Conservation (phyloP, 1,140 invertebrate species). For the Lucilia sericata region DNA sequence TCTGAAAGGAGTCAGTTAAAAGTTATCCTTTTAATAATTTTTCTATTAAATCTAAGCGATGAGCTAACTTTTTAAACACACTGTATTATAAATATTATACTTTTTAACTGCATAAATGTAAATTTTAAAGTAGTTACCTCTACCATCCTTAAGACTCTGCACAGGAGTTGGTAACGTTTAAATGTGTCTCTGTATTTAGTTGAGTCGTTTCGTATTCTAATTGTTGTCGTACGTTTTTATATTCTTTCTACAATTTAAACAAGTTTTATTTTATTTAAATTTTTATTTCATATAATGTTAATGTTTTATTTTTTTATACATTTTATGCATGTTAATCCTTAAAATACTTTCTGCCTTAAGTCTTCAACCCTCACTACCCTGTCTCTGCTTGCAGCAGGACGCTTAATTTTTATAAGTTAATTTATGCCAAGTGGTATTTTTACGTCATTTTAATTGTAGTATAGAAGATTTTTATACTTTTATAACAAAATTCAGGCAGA, state of each 20-base stretch:
- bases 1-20: too few relatives aligned
- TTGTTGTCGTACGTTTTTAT: not conserved
- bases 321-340: not conserved
- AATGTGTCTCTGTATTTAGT: too few relatives aligned
- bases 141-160: not conserved
- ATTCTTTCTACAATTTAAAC: not conserved
- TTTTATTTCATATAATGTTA: not conserved
- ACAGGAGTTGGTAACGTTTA: too few relatives aligned
- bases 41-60: too few relatives aligned
- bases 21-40: too few relatives aligned
- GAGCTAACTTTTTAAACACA: too few relatives aligned
- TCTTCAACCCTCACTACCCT: not conserved
- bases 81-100: too few relatives aligned
- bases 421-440: slow-evolving; percentile 37
- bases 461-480: too few relatives aligned
- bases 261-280: not conserved
- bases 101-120: not conserved
- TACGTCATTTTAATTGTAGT: slow-evolving; percentile 35
- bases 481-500: too few relatives aligned
- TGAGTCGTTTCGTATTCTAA: too few relatives aligned
- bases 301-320: not conserved
- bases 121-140: not conserved
- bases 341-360: not conserved
- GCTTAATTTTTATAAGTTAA: slow-evolving; percentile 35
- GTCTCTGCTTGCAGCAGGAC: too few relatives aligned